phyloP scores from a whole-genome alignment of 2,797 vertebrate genomes.

The Helostoma temminkii region DNA sequence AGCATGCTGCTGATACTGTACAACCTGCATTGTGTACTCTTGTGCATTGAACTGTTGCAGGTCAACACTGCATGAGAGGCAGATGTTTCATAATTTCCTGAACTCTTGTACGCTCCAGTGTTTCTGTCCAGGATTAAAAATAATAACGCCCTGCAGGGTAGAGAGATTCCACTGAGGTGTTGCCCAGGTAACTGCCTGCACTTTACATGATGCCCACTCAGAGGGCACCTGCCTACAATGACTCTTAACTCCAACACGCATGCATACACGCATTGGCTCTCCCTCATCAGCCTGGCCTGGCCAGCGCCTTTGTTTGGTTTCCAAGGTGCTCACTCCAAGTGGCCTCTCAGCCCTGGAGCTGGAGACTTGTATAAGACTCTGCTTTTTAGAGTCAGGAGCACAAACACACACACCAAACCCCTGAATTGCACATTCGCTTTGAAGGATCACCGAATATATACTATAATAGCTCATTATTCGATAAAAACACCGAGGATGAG shows the following conservation, averaged over 20 bases:
- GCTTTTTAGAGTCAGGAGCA: conserved; percentile 31
- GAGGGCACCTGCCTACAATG: conserved; percentile 63
- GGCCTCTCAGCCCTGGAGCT: conserved; percentile 66
- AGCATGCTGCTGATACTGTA: too few species aligned
- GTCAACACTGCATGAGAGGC: neutral
- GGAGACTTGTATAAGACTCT: conserved; percentile 56
- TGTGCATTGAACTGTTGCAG: neutral
- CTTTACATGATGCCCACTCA: conserved; percentile 64
- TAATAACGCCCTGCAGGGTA: conserved; percentile 9
- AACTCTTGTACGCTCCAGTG: conserved; percentile 3
- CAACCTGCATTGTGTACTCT: neutral
- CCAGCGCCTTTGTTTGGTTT: conserved; percentile 79
- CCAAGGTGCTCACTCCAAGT: conserved; percentile 75
- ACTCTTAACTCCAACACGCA: conserved; percentile 41
- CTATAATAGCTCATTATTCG: conserved; percentile 22
- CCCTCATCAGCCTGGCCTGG: conserved; percentile 20
- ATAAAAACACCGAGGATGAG: conserved; percentile 21
- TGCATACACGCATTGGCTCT: conserved; percentile 29
- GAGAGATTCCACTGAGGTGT: conserved; percentile 67
- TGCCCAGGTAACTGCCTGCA: conserved; percentile 75
- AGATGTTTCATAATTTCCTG: conserved; percentile 3
- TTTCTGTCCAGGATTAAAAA: conserved; percentile 35
- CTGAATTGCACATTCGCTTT: conserved; percentile 45
- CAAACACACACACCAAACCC: conserved; percentile 25
- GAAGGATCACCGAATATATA: conserved; percentile 39